A percentile compares a stretch with the other conserved stretches of the same genome.
Evolutionary conservation across 2,888 invertebrate genomes (phyloP).

Genomic region (Phortica okadai): DNA sequence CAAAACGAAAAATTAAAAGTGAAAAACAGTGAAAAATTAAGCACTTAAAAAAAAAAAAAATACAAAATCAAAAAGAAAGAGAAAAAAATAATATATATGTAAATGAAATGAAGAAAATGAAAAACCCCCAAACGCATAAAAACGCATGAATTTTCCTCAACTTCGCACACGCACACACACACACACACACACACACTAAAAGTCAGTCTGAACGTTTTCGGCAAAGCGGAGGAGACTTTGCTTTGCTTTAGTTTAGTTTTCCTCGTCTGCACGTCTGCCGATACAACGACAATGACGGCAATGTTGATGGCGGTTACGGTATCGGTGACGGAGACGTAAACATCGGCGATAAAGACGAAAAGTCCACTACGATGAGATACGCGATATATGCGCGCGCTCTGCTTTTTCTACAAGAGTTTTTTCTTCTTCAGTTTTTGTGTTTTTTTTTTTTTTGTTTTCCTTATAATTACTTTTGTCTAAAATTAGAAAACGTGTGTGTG

Average conservation of each 20-base stretch:
- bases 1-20: conserved; percentile 30
- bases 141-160: conserved; percentile 38
- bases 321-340: background rate
- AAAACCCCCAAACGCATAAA: conserved; percentile 31
- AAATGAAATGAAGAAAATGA: conserved; percentile 33
- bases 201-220: conserved; percentile 35
- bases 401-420: conserved; percentile 31
- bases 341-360: conserved; percentile 6
- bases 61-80: conserved; percentile 20
- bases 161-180: conserved; percentile 48
- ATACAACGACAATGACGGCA: conserved; percentile 29
- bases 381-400: conserved; percentile 59
- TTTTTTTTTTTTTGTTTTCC: conserved; percentile 57
- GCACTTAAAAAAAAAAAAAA: conserved; percentile 22
- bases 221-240: conserved; percentile 1
- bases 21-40: conserved; percentile 21
- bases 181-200: conserved; percentile 38
- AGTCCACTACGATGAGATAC: conserved; percentile 25
- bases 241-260: conserved; percentile 8
- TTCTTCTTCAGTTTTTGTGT: conserved; percentile 19
- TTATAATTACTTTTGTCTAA: conserved; percentile 77
- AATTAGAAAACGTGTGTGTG: conserved; percentile 77
- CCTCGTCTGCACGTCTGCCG: conserved; percentile 41
- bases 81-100: conserved; percentile 19
- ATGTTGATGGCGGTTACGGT: background rate